Evolutionary conservation across 2,113 vertebrate species (phyloP).

Genomic region (Origma solitaria): DNA sequence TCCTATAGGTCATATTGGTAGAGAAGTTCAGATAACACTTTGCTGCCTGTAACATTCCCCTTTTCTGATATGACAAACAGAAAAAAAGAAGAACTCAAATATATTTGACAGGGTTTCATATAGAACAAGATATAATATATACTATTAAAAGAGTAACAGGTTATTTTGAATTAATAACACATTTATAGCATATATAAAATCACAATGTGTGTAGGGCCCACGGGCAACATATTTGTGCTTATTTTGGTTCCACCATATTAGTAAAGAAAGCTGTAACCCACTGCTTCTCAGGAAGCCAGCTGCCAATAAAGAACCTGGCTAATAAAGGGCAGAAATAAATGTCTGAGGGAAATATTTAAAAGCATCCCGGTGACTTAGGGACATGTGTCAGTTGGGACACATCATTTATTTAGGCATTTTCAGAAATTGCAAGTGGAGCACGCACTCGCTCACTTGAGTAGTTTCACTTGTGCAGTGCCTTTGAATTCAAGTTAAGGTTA

Average conservation of each 20-base stretch:
- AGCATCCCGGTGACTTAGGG: background rate
- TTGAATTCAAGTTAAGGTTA: slow-evolving; percentile 26
- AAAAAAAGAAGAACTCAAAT: background rate
- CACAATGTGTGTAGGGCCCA: background rate
- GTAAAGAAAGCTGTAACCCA: background rate
- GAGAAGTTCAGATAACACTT: background rate
- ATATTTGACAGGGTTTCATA: background rate
- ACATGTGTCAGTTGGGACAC: background rate
- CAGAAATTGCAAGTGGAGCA: background rate
- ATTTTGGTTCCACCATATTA: background rate
- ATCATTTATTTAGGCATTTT: slow-evolving; percentile 14
- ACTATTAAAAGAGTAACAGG: background rate
- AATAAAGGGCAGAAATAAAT: background rate
- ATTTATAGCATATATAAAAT: background rate
- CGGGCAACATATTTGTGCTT: background rate
- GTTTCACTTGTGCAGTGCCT: background rate
- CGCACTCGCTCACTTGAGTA: background rate
- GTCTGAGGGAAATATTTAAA: background rate
- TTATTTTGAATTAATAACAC: background rate
- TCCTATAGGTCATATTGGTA: background rate
- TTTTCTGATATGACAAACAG: background rate
- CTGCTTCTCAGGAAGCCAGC: background rate
- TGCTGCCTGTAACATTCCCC: background rate
- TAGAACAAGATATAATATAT: rapidly evolving
- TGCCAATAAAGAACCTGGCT: background rate